Evolutionary conservation across 2,888 invertebrate species (phyloP), one percentile per base, ranked within the genome.

Genomic region (Tachina fera): DNA sequence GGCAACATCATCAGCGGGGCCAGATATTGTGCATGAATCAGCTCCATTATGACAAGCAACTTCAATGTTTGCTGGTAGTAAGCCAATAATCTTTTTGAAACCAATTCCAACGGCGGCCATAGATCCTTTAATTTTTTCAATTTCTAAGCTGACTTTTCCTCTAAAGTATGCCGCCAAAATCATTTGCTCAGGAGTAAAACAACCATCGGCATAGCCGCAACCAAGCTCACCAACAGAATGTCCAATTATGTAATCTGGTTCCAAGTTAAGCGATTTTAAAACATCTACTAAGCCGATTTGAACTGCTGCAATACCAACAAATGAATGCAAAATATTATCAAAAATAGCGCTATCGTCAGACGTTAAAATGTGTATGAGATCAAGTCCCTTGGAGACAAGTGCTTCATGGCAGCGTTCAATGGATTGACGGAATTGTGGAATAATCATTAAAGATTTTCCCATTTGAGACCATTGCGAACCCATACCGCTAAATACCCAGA

Each of bases 171-270:
- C 96, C 1, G 96, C 94, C n/a, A 97, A 92, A 83, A 98, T 95
- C 94, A 96, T 96, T 93, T 98, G 96, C 89, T 97, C 97, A 0
- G 96, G 95, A 0, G 97, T 97, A 89, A 98, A 95, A 89, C 97
- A 96, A 1, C 97, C 97, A 91, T 98, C 98, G 9, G 97, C 98
- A 93, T 98, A 98, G 0, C 97, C 98, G 92, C 98, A 98, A 4
- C 97, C 98, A 5, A 98, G 94, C 92, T 98, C 98, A 22, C 98
- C 98, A 0, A 97, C 97, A 13, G 98, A 98, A 93, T 98, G 98
- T 13, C 98, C 96, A 84, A 96, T 94, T 88, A 96, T 95, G 60
- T 95, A 95, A 92, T 96, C 96, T 31, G 96, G 95, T 72, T 93
- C 92, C 67, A 96, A 93, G 10, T 95, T 95, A 56, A 94, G 89